Evolutionary conservation across 2,888 invertebrate species (phyloP).

Genomic region (Hirtodrosophila trivittata): DNA sequence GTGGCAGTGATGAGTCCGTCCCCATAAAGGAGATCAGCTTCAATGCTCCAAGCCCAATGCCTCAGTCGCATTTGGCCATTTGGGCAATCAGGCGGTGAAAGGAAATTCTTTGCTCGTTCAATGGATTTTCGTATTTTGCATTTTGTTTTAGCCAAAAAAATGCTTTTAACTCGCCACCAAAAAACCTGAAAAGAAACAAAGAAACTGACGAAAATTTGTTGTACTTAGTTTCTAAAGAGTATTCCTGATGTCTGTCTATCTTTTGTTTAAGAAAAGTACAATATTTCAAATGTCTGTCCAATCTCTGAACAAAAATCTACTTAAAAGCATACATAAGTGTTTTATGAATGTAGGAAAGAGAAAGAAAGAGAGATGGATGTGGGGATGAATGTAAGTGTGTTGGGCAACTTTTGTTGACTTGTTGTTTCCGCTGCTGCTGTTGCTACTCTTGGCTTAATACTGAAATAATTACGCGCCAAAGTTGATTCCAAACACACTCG

Average conservation of each 20-base stretch:
- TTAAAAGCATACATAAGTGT: too few relatives aligned
- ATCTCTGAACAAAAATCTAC: too few relatives aligned
- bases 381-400: slow-evolving; percentile 48
- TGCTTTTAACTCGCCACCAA: slow-evolving; percentile 72
- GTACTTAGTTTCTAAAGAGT: too few relatives aligned
- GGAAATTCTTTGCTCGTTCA: slow-evolving; percentile 32
- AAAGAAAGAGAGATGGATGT: neutral
- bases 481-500: slow-evolving; percentile 51
- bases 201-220: slow-evolving; percentile 1
- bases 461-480: slow-evolving; percentile 66
- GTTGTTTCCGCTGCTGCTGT: slow-evolving; percentile 4
- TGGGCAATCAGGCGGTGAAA: slow-evolving; percentile 60
- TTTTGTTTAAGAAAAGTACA: too few relatives aligned
- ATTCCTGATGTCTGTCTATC: too few relatives aligned
- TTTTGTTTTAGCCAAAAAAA: slow-evolving; percentile 66
- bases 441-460: slow-evolving; percentile 35
- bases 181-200: slow-evolving; percentile 14
- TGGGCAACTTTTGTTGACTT: slow-evolving; percentile 50
- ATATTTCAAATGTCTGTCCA: too few relatives aligned
- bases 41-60: slow-evolving; percentile 47
- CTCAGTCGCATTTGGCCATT: slow-evolving; percentile 43
- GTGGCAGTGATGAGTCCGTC: slow-evolving; percentile 21
- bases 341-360: slow-evolving; percentile 2
- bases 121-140: slow-evolving; percentile 7
- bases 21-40: slow-evolving; percentile 4